These are phyloP conservation scores for Benthosema pterotum DNA, from an alignment of 2,797 vertebrate genomes.

Conservation along the genomic window DNA sequence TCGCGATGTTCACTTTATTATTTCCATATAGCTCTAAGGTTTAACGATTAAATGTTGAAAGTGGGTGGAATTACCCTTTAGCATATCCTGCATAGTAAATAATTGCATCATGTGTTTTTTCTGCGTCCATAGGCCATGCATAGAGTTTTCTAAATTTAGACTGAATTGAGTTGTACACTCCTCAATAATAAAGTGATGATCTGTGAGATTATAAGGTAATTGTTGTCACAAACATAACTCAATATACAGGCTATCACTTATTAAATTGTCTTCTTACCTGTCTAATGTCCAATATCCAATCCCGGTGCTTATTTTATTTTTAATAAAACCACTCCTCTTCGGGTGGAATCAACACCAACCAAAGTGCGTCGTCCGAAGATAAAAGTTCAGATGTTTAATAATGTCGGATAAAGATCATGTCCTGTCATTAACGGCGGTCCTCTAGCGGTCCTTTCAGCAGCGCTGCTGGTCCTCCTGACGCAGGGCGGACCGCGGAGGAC, in stretches of 20 bases:
- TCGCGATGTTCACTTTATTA: no score
- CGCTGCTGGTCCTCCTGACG: conserved; percentile 29
- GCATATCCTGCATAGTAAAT: no score
- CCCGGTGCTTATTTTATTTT: conserved; percentile 33
- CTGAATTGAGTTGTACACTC: no score
- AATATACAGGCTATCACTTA: conserved; percentile 5
- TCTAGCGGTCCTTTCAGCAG: conserved; percentile 58
- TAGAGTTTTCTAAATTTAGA: no score
- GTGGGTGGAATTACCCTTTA: no score
- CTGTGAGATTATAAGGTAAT: background rate
- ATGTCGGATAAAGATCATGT: conserved; percentile 46
- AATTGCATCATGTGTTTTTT: no score
- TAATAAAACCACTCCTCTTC: conserved; percentile 38
- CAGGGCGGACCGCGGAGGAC: conserved; percentile 58
- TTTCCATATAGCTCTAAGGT: no score
- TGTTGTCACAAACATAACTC: background rate
- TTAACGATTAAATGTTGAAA: no score
- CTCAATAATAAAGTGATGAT: background rate
- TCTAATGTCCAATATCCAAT: conserved; percentile 51
- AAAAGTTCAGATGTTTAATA: conserved; percentile 52
- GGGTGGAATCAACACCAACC: conserved; percentile 51
- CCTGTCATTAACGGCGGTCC: conserved; percentile 47
- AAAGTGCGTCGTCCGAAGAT: conserved; percentile 51
- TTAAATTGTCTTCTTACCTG: conserved; percentile 74
- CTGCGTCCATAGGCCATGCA: no score